These are phyloP conservation scores for Bradypus variegatus DNA, from an alignment of 2,797 vertebrate genomes.

Conservation along the genomic window DNA sequence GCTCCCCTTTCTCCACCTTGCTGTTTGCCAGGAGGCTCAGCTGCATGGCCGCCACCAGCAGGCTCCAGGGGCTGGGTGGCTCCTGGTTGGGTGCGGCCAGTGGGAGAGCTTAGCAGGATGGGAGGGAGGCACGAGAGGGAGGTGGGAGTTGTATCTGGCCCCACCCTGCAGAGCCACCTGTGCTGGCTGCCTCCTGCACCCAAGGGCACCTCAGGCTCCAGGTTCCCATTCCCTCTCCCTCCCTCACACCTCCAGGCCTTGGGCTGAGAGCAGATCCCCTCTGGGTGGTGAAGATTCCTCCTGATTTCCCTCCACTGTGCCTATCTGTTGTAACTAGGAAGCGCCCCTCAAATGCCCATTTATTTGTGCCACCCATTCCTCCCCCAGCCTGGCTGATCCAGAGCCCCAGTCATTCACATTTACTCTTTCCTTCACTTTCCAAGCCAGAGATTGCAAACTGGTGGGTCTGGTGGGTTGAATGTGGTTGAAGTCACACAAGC, in stretches of 20 bases:
- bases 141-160: not conserved
- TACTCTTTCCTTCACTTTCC: too few species aligned
- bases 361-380: not conserved
- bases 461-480: not conserved
- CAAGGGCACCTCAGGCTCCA: not conserved
- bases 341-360: not conserved
- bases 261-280: not conserved
- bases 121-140: not conserved
- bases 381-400: accelerated
- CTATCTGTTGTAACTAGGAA: not conserved
- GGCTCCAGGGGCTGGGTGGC: not conserved
- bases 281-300: accelerated
- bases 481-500: not conserved
- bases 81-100: not conserved
- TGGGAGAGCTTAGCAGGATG: not conserved
- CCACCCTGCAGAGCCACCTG: not conserved
- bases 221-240: not conserved
- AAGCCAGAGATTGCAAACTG: not conserved
- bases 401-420: too few species aligned
- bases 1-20: not conserved
- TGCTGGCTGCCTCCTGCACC: not conserved
- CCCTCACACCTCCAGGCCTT: not conserved
- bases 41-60: accelerated
- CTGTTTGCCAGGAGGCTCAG: not conserved
- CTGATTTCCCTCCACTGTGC: not conserved